Base-by-base conservation (phyloP, 2,888 invertebrate genomes). In the Agriopis aurantiaria region DNA sequence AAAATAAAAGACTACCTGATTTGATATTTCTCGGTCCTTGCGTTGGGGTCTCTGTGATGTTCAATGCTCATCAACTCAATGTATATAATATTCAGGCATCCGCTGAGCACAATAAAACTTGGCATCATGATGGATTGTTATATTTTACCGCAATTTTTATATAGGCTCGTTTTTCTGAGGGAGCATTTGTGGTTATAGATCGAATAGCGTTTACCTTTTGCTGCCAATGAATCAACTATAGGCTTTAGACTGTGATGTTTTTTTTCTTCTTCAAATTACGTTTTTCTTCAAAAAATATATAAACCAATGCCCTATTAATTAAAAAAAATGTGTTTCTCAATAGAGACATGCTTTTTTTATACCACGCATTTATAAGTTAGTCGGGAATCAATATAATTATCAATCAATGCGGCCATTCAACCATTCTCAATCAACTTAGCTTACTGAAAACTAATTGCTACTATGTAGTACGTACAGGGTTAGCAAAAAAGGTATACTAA, bases 1-100 rank as follows among this genome's bases (percentile, higher is more conserved):
- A 23, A 23, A 23, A 23, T 1, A 23, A 23, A 0, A 3, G 3
- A 33, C 33, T 33, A 33, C 0, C 51, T 3, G 1, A 3, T 48
- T 48, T 48, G 17, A 51, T 3, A 17, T 17, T 12, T 0, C 0
- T n/a, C 11, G n/a, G 12, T 48, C 12, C n/a, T 6, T 7, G 48
- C 12, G n/a, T 12, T n/a, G 40, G 45, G 40, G 68, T 63, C 60
- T 51, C 51, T 14, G 45, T n/a, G 69, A 62, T 58, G 61, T 43
- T 69, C 66, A 66, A 81, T 80, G 87, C 88, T 86, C 91, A 92
- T 92, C 90, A 92, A 92, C 91, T 89, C 85, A 86, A 89, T 89
- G 91, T 90, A 91, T 92, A 92, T 91, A 91, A 89, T 90, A 87
- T 87, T 81, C 87, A 83, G 86, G 88, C 87, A 88, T 90, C 87